Percentiles rank a stretch among this genome's conserved stretches.
Conservation (phyloP, 2,113 vertebrate species). For the Montifringilla adamsi region DNA sequence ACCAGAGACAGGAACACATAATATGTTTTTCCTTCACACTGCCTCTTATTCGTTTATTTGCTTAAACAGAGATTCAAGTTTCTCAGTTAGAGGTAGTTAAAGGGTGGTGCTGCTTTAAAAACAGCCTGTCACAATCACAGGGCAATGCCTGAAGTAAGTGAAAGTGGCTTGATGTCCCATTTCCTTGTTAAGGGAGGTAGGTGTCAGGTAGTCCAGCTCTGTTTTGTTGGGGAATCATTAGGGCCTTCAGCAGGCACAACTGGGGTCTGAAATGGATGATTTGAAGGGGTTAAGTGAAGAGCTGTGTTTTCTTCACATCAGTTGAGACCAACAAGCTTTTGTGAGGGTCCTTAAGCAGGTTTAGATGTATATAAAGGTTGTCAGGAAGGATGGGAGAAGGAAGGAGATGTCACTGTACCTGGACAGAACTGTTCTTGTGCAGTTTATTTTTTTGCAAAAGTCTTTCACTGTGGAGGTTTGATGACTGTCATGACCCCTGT, state of each 20-base stretch:
- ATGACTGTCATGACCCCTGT: fast-evolving
- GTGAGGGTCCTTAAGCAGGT: background rate
- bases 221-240: background rate
- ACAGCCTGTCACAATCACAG: background rate
- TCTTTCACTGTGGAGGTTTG: fast-evolving
- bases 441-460: background rate
- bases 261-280: background rate
- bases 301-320: background rate
- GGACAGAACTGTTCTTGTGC: background rate
- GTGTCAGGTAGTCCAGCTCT: background rate
- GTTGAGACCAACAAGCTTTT: background rate
- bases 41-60: background rate
- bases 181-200: background rate
- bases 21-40: background rate
- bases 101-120: background rate
- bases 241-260: background rate
- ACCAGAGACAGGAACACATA: background rate
- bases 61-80: background rate
- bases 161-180: background rate
- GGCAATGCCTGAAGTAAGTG: background rate
- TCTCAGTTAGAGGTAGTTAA: background rate
- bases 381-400: background rate
- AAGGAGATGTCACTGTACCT: background rate
- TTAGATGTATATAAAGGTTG: background rate
- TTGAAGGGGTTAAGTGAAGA: background rate